Conservation (phyloP, 2,797 vertebrate species). For the Enteromius trimaculatus region DNA sequence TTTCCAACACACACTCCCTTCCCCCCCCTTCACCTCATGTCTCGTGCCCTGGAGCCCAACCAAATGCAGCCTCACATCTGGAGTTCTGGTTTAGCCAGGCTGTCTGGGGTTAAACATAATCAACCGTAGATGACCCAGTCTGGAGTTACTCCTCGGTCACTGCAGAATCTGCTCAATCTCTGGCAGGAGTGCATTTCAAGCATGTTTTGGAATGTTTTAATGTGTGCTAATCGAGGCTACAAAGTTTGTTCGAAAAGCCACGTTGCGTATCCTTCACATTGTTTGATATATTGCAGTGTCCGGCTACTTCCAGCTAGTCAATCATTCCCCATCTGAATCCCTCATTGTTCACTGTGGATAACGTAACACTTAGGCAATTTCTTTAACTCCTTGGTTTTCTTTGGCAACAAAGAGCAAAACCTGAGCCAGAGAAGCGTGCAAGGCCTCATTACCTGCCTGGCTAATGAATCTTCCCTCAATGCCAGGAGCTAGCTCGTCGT, state of each 20-base stretch:
- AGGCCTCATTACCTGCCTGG: conserved; percentile 20
- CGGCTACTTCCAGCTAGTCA: neutral
- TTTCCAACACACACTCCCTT: conserved; percentile 34
- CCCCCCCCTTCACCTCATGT: conserved; percentile 33
- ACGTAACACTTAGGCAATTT: neutral
- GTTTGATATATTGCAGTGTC: neutral
- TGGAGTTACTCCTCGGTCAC: conserved; percentile 50
- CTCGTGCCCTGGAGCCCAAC: conserved; percentile 42
- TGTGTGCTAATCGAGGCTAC: neutral
- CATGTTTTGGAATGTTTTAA: conserved; percentile 8
- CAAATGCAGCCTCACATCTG: conserved; percentile 58
- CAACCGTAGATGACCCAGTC: conserved; percentile 31
- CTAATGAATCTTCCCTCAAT: conserved; percentile 27
- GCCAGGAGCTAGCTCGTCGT: conserved; percentile 21
- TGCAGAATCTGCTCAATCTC: conserved; percentile 31
- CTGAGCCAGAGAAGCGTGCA: conserved; percentile 28
- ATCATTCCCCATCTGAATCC: neutral
- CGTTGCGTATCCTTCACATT: neutral
- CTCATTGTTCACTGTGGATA: conserved; percentile 22
- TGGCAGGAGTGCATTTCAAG: neutral
- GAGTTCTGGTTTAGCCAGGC: conserved; percentile 42
- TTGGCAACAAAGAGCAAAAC: neutral
- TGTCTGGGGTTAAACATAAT: conserved; percentile 47
- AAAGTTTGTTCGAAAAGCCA: neutral
- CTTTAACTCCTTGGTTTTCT: neutral